These are phyloP conservation scores for Loris lydekkerianus DNA, from an alignment of 2,797 vertebrate genomes.

Conservation along the genomic window DNA sequence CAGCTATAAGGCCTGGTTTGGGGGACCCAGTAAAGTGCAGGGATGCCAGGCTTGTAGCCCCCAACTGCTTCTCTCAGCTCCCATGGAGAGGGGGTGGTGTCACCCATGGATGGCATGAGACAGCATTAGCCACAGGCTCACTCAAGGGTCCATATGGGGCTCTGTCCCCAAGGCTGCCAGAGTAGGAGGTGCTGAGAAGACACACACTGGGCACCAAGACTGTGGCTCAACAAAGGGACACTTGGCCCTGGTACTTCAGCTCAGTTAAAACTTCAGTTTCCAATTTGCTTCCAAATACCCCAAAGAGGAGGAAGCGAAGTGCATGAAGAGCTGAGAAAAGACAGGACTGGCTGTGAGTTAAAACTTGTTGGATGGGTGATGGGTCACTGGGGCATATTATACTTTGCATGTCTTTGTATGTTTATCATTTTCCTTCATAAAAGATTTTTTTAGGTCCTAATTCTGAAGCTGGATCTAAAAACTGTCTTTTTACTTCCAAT, in stretches of 20 bases:
- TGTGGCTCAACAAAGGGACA: background rate
- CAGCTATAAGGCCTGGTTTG: background rate
- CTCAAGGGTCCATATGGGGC: background rate
- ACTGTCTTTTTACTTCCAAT: background rate
- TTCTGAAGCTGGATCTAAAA: slow-evolving; percentile 26
- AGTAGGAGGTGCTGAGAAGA: rapidly evolving
- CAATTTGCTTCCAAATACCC: background rate
- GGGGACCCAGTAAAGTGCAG: too few relatives aligned
- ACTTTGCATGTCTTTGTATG: background rate
- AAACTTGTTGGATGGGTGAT: background rate
- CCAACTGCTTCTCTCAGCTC: background rate
- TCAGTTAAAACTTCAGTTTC: background rate
- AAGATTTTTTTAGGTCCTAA: background rate
- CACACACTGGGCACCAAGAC: too few relatives aligned
- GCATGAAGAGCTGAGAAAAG: background rate
- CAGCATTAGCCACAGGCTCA: background rate
- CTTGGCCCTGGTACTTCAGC: background rate
- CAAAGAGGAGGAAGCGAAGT: background rate
- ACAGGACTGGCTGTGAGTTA: background rate
- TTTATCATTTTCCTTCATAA: slow-evolving; percentile 43
- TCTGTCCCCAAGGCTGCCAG: background rate
- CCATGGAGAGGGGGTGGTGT: background rate
- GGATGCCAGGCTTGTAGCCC: background rate
- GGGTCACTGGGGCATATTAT: background rate
- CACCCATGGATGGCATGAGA: background rate